These are phyloP conservation scores for Empis livida DNA, from an alignment of 2,888 invertebrate species.

Conservation along the genomic window DNA sequence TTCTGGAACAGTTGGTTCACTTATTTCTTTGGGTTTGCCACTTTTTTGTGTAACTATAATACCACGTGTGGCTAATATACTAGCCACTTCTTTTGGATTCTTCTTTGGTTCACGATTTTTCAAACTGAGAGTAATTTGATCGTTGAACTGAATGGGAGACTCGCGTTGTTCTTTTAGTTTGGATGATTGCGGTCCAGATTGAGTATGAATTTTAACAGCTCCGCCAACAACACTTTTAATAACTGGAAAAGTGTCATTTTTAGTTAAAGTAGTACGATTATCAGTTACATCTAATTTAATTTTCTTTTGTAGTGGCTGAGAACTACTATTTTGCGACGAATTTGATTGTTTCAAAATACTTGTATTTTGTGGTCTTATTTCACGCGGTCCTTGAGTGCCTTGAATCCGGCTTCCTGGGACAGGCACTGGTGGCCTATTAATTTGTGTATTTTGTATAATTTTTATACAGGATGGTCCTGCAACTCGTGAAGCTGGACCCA, in stretches of 20 bases:
- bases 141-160: constrained; percentile 50
- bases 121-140: constrained; percentile 55
- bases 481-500: not conserved
- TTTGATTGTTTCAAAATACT: constrained; percentile 5
- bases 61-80: constrained; percentile 61
- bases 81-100: constrained; percentile 63
- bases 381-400: not conserved
- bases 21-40: constrained; percentile 40
- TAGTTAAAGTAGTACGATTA: constrained; percentile 7
- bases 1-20: constrained; percentile 32
- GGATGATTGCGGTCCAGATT: constrained; percentile 12
- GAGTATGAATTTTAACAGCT: constrained; percentile 6
- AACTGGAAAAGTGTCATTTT: constrained; percentile 49
- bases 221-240: constrained; percentile 61
- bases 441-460: not conserved
- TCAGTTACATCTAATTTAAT: constrained; percentile 9
- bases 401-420: not conserved
- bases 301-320: constrained; percentile 13
- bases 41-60: constrained; percentile 51
- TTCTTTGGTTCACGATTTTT: constrained; percentile 42
- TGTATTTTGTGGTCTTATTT: not conserved
- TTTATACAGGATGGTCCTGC: too few relatives aligned
- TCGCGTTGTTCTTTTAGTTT: constrained; percentile 35
- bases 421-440: not conserved
- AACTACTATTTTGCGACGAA: not conserved